Evolutionary conservation across 2,113 vertebrate genomes (phyloP), one percentile per base, ranked within the genome.

Genomic region (Phodopus roborovskii): DNA sequence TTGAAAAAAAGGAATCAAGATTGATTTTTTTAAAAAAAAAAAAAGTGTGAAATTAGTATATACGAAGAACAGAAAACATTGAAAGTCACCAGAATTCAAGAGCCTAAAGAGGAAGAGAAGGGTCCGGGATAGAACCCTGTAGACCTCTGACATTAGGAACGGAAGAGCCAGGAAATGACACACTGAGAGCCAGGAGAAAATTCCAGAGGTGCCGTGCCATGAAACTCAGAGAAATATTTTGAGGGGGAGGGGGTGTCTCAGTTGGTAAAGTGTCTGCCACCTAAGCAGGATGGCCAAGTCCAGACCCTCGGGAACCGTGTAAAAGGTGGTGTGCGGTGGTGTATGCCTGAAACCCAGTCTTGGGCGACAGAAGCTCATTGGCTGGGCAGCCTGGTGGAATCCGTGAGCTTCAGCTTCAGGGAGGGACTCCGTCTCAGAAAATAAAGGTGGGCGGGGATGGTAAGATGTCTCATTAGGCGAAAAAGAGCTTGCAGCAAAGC

Each of bases 21-120:
- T 85, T 26, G 50, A 71, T 66, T n/a, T n/a, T n/a, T n/a, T n/a
- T n/a, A n/a, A n/a, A 74, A 82, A 22, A 58, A 58, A 74, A 82
- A 22, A 58, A 75, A 74, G 71, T 33, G 16, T 71, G 33, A 26
- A n/a, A 92, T 20, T 56, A 10, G 19, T 20, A 7, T 58, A 10
- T n/a, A 39, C 82, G 62, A 70, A 91, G 13, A 92, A 30, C 50
- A 93, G 70, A 48, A 90, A 88, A 15, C 12, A 60, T 19, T 75
- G n/a, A 62, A 90, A 88, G 56, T 45, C 48, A 50, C 93, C 90
- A 79, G 50, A 75, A 77, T 45, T 16, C 26, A 26, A 48, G 24
- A 87, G 39, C n/a, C 53, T 92, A 84, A 75, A 96, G 15, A 22
- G 78, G 64, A 94, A 64, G 36, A 93, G 50, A 88, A 92, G 36